A percentile compares a stretch with the other conserved stretches of the same genome.
These are phyloP conservation scores for Tribolium freemani DNA, from an alignment of 2,888 invertebrate genomes.

Conservation along the genomic window DNA sequence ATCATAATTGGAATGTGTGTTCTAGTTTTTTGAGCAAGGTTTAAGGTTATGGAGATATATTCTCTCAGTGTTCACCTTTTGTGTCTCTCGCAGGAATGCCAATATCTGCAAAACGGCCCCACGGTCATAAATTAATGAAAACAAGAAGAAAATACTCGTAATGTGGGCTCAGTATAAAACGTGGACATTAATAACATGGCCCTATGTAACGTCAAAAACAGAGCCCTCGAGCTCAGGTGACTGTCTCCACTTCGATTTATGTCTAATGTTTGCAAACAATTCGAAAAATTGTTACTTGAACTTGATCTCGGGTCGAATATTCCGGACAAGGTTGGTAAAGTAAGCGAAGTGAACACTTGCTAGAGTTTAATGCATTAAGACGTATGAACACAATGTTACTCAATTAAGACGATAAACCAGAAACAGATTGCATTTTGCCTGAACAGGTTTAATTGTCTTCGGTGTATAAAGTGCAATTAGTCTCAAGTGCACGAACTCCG, in stretches of 20 bases:
- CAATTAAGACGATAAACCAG: constrained; percentile 41
- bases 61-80: constrained; percentile 27
- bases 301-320: not conserved
- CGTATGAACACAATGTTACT: constrained; percentile 31
- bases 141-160: constrained; percentile 37
- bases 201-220: constrained; percentile 39
- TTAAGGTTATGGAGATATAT: constrained; percentile 27
- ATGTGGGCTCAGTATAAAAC: constrained; percentile 39
- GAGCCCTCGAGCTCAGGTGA: constrained; percentile 33
- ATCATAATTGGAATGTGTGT: constrained; percentile 2
- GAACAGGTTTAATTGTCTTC: constrained; percentile 41
- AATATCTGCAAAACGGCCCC: constrained; percentile 35
- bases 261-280: not conserved
- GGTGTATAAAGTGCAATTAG: constrained; percentile 42
- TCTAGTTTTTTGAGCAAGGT: not conserved
- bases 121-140: constrained; percentile 40
- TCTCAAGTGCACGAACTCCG: constrained; percentile 34
- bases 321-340: constrained; percentile 3
- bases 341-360: not conserved
- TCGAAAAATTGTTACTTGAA: not conserved
- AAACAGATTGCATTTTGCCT: constrained; percentile 42
- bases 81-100: constrained; percentile 37
- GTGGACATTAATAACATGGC: constrained; percentile 41
- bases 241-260: constrained; percentile 41
- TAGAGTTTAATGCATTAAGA: constrained; percentile 23